A percentile compares a stretch with the other conserved stretches of the same genome.
phyloP scores from a whole-genome alignment of 1,140 invertebrate genomes.

The Panonychus citri region DNA sequence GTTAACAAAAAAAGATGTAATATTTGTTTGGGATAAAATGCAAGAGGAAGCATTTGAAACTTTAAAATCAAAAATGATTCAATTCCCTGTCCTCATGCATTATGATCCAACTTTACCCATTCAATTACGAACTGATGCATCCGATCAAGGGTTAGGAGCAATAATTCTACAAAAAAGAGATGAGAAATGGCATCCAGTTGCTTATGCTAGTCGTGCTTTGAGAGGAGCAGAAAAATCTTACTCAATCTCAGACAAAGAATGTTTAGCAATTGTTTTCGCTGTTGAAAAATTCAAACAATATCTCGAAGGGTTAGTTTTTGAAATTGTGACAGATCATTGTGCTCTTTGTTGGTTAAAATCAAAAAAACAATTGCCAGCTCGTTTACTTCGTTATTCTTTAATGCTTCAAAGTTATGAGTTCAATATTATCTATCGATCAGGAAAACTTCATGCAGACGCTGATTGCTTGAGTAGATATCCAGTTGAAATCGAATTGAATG shows the following conservation, averaged over 20 bases:
- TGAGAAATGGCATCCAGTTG: conserved; percentile 2
- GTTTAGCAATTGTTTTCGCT: conserved; percentile 19
- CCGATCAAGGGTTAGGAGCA: not conserved
- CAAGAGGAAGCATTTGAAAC: conserved; percentile 19
- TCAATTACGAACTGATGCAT: conserved; percentile 13
- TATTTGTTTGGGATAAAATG: conserved; percentile 5
- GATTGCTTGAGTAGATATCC: conserved; percentile 2
- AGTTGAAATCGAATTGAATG: too few relatives aligned
- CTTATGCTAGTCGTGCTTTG: conserved; percentile 7
- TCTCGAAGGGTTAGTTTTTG: conserved; percentile 22
- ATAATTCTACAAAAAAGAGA: conserved; percentile 6
- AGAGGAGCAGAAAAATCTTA: not conserved
- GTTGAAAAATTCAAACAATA: conserved; percentile 5
- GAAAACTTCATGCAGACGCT: not conserved
- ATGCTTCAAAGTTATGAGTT: not conserved
- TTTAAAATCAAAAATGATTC: conserved; percentile 17
- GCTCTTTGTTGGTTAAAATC: conserved; percentile 25
- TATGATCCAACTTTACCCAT: not conserved
- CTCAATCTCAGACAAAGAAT: conserved; percentile 12
- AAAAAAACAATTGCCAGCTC: conserved; percentile 21
- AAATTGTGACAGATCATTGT: conserved; percentile 28
- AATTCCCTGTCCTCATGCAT: too few relatives aligned
- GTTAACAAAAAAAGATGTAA: conserved; percentile 13
- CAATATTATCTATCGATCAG: not conserved
- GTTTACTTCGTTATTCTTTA: conserved; percentile 9